Evolutionary conservation across 1,140 invertebrate genomes (phyloP).

Genomic region (Eriocheir sinensis): DNA sequence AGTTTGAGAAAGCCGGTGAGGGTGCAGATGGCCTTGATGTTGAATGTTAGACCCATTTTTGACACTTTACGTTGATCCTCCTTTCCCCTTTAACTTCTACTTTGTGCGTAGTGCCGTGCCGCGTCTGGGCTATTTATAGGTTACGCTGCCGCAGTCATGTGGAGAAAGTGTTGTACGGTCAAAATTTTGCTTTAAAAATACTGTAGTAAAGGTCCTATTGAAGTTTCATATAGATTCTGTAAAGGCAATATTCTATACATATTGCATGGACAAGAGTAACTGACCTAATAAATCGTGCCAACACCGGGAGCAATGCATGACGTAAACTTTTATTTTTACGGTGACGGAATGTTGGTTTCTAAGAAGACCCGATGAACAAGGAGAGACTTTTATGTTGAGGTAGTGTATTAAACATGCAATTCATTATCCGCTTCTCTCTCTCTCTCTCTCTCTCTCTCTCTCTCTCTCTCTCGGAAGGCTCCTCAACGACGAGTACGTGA

Average conservation of each 20-base stretch:
- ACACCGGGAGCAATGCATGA: no score
- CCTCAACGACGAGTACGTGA: no score
- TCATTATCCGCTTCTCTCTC: no score
- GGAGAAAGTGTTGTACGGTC: not conserved
- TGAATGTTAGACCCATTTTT: constrained; percentile 69
- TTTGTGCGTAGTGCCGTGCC: not conserved
- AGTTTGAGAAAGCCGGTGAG: constrained; percentile 61
- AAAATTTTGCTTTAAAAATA: not conserved
- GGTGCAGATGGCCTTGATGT: constrained; percentile 67
- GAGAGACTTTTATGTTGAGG: no score
- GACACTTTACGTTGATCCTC: constrained; percentile 1
- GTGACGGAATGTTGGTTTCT: not conserved
- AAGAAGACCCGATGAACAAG: not conserved
- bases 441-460: no score
- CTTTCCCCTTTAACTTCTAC: not conserved
- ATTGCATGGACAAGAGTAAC: no score
- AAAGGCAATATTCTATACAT: no score
- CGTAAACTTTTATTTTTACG: not conserved
- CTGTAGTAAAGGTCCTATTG: no score
- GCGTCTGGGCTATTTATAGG: not conserved
- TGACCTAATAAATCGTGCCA: no score
- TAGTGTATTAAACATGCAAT: no score
- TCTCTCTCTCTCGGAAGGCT: no score
- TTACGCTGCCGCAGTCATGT: not conserved
- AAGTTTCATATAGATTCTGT: no score